A percentile compares a stretch with the other conserved stretches of the same genome.
Conservation (phyloP, 1,140 invertebrate genomes). For the Lethrus apterus region DNA sequence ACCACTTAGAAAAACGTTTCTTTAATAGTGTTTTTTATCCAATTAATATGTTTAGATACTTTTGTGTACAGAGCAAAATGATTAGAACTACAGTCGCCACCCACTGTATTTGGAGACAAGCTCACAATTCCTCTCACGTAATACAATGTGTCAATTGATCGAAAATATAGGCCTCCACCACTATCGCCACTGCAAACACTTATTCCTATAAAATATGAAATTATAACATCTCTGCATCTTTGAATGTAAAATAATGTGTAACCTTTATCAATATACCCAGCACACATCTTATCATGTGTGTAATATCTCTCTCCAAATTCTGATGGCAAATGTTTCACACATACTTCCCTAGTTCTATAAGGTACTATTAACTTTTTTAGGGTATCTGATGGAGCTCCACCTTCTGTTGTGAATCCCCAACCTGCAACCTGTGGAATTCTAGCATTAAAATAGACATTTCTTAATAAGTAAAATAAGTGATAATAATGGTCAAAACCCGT, state of each 20-base stretch:
- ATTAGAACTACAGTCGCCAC: conserved; percentile 28
- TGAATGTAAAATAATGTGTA: conserved; percentile 8
- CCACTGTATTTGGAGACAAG: conserved; percentile 23
- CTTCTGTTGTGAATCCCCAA: conserved; percentile 35
- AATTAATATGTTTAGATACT: conserved; percentile 12
- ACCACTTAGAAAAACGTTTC: too few species aligned
- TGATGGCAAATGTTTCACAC: conserved; percentile 5
- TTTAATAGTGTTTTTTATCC: too few species aligned
- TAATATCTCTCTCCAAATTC: conserved; percentile 5
- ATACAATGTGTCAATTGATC: conserved; percentile 15
- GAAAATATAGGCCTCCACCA: conserved; percentile 35
- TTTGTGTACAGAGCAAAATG: conserved; percentile 35
- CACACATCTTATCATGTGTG: conserved; percentile 27
- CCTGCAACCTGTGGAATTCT: conserved; percentile 36
- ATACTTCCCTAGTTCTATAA: conserved; percentile 6
- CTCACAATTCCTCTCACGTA: conserved; percentile 37
- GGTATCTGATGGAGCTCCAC: conserved; percentile 2
- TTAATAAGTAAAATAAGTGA: not conserved
- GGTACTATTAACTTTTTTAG: conserved; percentile 20
- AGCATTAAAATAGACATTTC: not conserved
- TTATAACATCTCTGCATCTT: not conserved
- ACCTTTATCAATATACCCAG: conserved; percentile 11
- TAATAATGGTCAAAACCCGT: not conserved
- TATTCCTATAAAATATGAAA: conserved; percentile 22
- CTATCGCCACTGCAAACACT: conserved; percentile 35